A percentile compares a stretch with the other conserved stretches of the same genome.
These are phyloP conservation scores for Pempheris klunzingeri DNA, from an alignment of 2,797 vertebrate genomes.

Conservation along the genomic window DNA sequence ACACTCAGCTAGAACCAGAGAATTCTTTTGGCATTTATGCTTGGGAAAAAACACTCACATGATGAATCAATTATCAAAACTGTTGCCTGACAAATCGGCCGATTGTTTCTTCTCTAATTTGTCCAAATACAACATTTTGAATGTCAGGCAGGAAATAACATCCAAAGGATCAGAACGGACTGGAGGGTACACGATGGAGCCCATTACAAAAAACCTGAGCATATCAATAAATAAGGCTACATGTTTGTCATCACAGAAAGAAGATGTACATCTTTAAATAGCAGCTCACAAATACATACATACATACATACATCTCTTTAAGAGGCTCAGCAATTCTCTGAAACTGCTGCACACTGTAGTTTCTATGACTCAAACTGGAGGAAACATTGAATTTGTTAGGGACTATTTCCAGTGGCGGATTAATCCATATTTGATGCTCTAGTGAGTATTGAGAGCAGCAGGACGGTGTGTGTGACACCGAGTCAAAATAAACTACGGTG, in stretches of 20 bases:
- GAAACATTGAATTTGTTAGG: background rate
- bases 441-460: background rate
- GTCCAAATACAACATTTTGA: too few species aligned
- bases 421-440: background rate
- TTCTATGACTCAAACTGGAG: background rate
- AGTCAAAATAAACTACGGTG: background rate
- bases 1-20: too few species aligned
- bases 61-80: too few species aligned
- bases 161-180: background rate
- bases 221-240: background rate
- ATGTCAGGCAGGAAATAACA: background rate
- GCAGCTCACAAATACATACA: background rate
- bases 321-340: background rate
- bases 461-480: background rate
- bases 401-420: background rate
- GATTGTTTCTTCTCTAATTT: too few species aligned
- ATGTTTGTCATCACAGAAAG: too few species aligned
- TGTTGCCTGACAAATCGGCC: too few species aligned
- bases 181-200: background rate
- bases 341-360: background rate
- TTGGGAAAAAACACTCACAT: too few species aligned
- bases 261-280: background rate
- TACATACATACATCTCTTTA: too few species aligned
- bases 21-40: too few species aligned
- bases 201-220: background rate